phyloP scores from a whole-genome alignment of 2,797 vertebrate genomes.

The Lacerta agilis region DNA sequence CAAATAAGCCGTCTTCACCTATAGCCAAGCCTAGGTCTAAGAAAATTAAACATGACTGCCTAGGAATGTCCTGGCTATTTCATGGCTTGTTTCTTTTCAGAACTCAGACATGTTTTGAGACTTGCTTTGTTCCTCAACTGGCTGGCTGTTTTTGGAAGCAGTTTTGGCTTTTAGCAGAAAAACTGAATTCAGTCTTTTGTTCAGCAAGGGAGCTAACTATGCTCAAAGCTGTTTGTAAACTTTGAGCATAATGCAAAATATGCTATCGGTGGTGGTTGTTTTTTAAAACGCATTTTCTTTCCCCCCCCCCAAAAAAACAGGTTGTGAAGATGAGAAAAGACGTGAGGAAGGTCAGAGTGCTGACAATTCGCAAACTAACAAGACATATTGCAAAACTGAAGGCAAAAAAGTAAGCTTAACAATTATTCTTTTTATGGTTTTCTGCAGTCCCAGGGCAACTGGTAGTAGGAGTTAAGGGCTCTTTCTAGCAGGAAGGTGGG shows the following conservation, averaged over 20 bases:
- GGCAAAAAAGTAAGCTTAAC: constrained; percentile 85
- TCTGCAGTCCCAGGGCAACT: neutral
- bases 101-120: constrained; percentile 58
- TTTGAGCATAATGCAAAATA: neutral
- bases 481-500: neutral
- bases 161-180: constrained; percentile 48
- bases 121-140: constrained; percentile 49
- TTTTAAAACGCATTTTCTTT: constrained; percentile 29
- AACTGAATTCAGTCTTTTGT: constrained; percentile 24
- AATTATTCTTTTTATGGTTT: neutral
- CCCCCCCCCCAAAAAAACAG: constrained; percentile 70
- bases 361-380: constrained; percentile 89
- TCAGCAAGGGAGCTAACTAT: constrained; percentile 6
- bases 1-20: constrained; percentile 38
- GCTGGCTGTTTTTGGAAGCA: constrained; percentile 52
- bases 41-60: constrained; percentile 50
- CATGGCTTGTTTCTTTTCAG: constrained; percentile 55
- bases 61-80: constrained; percentile 50
- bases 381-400: constrained; percentile 86
- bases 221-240: constrained; percentile 14
- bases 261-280: neutral
- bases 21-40: constrained; percentile 32
- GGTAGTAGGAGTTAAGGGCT: neutral
- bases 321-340: constrained; percentile 97
- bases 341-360: constrained; percentile 88